Evolutionary conservation across 2,888 invertebrate species (phyloP).

Genomic region (Drosophila maculinotata): DNA sequence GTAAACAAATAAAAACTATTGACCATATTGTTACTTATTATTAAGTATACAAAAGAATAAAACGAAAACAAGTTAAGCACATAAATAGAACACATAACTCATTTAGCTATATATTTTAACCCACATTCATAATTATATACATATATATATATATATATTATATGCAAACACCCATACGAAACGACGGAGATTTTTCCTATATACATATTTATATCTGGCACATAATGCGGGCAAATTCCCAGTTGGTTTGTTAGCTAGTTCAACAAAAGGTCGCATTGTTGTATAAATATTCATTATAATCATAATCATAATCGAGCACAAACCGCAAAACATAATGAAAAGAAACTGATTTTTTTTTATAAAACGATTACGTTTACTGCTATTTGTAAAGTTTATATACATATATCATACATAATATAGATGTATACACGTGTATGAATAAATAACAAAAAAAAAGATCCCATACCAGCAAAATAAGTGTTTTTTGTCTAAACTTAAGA

Average conservation of each 20-base stretch:
- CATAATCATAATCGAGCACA: slow-evolving; percentile 24
- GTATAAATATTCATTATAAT: slow-evolving; percentile 12
- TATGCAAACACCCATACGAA: slow-evolving; percentile 5
- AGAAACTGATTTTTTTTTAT: slow-evolving; percentile 25
- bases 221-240: slow-evolving; percentile 1
- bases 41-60: slow-evolving; percentile 24
- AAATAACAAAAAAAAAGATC: slow-evolving; percentile 37
- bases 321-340: slow-evolving; percentile 18
- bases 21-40: slow-evolving; percentile 47
- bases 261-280: slow-evolving; percentile 7
- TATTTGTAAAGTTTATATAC: slow-evolving; percentile 41
- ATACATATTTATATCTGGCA: slow-evolving; percentile 10
- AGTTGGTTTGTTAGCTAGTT: slow-evolving; percentile 11
- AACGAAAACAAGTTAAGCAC: slow-evolving; percentile 11
- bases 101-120: slow-evolving; percentile 2
- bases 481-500: too few species aligned
- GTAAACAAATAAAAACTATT: slow-evolving; percentile 19
- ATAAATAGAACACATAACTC: slow-evolving; percentile 5
- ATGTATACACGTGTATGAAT: slow-evolving; percentile 36
- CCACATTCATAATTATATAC: neutral
- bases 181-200: slow-evolving; percentile 22
- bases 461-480: slow-evolving; percentile 45
- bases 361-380: slow-evolving; percentile 15
- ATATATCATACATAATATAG: slow-evolving; percentile 22
- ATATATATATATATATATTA: neutral